phyloP scores from a whole-genome alignment of 2,797 vertebrate species.

The Ibycter americanus region DNA sequence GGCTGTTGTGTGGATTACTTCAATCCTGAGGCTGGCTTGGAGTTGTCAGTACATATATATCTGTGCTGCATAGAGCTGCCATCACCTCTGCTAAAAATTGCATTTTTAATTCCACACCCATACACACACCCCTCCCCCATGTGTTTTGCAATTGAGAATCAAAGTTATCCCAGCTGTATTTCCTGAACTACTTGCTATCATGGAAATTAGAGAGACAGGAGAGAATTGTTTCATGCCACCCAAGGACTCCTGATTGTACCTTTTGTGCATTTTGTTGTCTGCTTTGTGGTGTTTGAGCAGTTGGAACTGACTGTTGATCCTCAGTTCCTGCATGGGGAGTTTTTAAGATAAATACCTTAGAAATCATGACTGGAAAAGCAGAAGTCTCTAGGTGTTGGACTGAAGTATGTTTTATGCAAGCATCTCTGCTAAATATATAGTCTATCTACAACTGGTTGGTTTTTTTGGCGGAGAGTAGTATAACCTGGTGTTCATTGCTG shows the following conservation, averaged over 20 bases:
- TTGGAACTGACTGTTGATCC: background rate
- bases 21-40: background rate
- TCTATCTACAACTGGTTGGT: background rate
- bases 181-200: background rate
- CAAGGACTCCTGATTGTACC: background rate
- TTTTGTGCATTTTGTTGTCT: background rate
- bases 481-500: background rate
- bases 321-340: background rate
- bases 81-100: background rate
- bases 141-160: background rate
- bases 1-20: background rate
- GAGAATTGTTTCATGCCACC: background rate
- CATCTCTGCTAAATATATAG: background rate
- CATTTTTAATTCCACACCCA: too few species aligned
- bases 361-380: background rate
- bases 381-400: background rate
- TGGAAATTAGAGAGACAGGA: background rate
- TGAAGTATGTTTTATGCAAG: background rate
- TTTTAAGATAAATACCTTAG: background rate
- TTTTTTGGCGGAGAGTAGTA: background rate
- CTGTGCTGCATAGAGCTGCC: background rate
- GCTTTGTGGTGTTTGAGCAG: background rate
- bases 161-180: background rate
- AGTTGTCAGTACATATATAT: background rate
- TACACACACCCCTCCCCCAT: rapidly evolving